These are phyloP conservation scores for Platichthys stellatus DNA, from an alignment of 2,113 vertebrate species.

Conservation along the genomic window DNA sequence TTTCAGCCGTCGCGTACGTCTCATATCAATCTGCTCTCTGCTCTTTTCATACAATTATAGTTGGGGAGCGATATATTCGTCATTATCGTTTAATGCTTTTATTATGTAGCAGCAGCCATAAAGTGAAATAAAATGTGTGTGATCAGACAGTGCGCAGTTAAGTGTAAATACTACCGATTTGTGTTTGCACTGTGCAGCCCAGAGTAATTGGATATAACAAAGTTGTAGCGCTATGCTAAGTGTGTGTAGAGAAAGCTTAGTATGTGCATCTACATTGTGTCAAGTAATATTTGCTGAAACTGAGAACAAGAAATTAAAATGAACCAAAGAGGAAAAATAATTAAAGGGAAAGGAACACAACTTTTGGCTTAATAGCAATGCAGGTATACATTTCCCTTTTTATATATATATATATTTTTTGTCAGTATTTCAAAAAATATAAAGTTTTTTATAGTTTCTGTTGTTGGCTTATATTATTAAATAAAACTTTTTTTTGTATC, in stretches of 20 bases:
- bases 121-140: conserved; percentile 46
- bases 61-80: conserved; percentile 54
- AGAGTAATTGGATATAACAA: conserved; percentile 51
- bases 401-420: conserved; percentile 77
- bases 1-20: conserved; percentile 31
- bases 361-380: conserved; percentile 86
- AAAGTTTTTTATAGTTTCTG: conserved; percentile 85
- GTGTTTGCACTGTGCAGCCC: conserved; percentile 67
- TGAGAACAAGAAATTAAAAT: conserved; percentile 40
- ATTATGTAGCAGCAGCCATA: conserved; percentile 72
- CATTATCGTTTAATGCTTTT: conserved; percentile 48
- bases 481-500: conserved; percentile 82
- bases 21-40: conserved; percentile 25
- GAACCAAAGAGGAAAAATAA: conserved; percentile 2
- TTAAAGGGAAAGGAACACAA: conserved; percentile 62
- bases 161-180: conserved; percentile 47
- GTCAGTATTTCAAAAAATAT: conserved; percentile 88
- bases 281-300: conserved; percentile 60
- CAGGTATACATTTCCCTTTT: conserved; percentile 83
- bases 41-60: conserved; percentile 45
- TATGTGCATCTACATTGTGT: conserved; percentile 64
- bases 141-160: conserved; percentile 53
- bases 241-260: conserved; percentile 62
- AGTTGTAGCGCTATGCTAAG: conserved; percentile 45
- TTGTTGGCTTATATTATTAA: conserved; percentile 85